A percentile compares a stretch with the other conserved stretches of the same genome.
phyloP scores from a whole-genome alignment of 2,113 vertebrate species.

The Myiozetetes cayanensis region DNA sequence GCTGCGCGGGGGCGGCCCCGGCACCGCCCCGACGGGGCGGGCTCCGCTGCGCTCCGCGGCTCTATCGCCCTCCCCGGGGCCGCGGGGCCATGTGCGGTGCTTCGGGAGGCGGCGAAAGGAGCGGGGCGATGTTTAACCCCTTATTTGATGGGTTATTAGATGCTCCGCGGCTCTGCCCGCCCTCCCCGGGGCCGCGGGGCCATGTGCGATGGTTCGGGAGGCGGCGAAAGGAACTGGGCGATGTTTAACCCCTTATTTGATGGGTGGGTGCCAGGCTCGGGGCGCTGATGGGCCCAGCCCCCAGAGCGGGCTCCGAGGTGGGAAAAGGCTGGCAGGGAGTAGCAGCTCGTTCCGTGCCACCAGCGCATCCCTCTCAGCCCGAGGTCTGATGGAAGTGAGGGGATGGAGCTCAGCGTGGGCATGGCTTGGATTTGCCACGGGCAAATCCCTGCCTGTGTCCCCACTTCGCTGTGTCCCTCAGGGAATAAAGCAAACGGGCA shows the following conservation, averaged over 20 bases:
- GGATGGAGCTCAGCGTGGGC: rapidly evolving
- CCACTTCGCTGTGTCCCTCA: rapidly evolving
- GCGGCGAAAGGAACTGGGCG: no score
- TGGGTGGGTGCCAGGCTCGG: neutral
- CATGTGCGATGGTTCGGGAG: no score
- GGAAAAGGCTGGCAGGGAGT: neutral
- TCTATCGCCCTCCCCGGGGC: no score
- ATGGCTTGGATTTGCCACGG: rapidly evolving
- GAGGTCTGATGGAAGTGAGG: neutral
- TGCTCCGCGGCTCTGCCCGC: no score
- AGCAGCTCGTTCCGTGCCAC: rapidly evolving
- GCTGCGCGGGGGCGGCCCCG: no score
- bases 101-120: no score
- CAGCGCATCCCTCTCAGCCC: rapidly evolving
- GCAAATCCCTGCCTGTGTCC: neutral
- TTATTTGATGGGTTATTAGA: no score
- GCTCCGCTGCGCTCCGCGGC: no score
- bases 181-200: no score
- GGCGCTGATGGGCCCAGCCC: neutral
- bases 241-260: neutral
- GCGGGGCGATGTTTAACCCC: no score
- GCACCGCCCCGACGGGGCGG: neutral
- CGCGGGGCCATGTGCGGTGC: no score
- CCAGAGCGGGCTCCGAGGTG: neutral
- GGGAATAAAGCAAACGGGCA: rapidly evolving